Conservation (phyloP, 2,113 vertebrate species). For the Chrysochloris asiatica region DNA sequence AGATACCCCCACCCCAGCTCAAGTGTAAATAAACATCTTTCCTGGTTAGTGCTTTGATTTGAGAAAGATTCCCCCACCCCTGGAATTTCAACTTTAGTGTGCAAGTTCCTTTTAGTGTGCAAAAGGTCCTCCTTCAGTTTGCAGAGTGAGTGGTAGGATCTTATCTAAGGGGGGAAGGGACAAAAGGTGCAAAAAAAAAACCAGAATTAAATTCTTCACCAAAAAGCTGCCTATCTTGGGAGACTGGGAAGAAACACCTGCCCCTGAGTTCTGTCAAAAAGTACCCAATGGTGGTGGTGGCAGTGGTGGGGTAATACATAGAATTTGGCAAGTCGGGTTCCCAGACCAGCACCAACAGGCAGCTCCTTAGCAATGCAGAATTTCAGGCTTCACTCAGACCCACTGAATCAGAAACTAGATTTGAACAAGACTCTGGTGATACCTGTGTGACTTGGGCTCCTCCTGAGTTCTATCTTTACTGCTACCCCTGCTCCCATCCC, state of each 20-base stretch:
- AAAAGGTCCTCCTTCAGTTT: background rate
- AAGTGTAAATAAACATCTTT: background rate
- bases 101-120: constrained; percentile 2
- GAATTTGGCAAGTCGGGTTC: background rate
- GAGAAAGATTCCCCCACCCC: background rate
- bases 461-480: background rate
- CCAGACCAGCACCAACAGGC: background rate
- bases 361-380: background rate
- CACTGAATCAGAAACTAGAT: background rate
- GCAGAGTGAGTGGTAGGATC: background rate
- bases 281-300: background rate
- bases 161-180: background rate
- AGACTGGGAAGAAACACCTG: background rate
- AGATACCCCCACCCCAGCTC: background rate
- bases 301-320: background rate
- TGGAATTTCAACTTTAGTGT: background rate
- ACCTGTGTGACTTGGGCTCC: background rate
- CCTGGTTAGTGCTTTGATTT: background rate
- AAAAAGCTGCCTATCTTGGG: background rate
- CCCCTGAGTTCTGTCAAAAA: background rate
- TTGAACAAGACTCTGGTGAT: background rate
- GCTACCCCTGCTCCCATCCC: no score
- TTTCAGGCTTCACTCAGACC: constrained; percentile 34
- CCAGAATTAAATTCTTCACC: constrained; percentile 4
- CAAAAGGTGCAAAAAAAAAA: background rate